phyloP scores from a whole-genome alignment of 2,888 invertebrate genomes.

The Eilema caniola region DNA sequence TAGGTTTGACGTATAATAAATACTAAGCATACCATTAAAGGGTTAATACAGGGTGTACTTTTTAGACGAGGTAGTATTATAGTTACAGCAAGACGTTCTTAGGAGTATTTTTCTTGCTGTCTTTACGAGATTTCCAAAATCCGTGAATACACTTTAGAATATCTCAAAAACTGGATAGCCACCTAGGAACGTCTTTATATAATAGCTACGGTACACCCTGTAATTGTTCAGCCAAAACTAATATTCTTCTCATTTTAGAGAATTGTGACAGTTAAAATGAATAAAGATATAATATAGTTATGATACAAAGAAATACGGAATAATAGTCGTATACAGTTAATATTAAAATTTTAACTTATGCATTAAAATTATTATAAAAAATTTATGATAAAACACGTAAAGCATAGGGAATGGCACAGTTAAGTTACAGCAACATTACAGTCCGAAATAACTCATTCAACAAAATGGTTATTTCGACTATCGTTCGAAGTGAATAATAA shows the following conservation, averaged over 20 bases:
- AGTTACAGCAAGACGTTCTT: too few relatives aligned
- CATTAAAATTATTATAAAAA: constrained; percentile 3
- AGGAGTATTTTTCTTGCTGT: too few relatives aligned
- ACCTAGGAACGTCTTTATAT: too few relatives aligned
- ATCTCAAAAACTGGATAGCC: too few relatives aligned
- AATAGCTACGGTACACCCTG: too few relatives aligned
- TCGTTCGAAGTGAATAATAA: constrained; percentile 35
- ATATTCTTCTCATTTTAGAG: too few relatives aligned
- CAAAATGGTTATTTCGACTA: constrained; percentile 28
- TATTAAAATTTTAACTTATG: neutral
- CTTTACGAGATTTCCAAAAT: too few relatives aligned
- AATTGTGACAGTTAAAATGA: neutral
- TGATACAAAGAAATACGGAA: neutral
- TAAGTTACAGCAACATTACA: constrained; percentile 35
- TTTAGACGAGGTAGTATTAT: too few relatives aligned
- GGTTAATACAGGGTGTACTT: too few relatives aligned
- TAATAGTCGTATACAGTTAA: constrained; percentile 8
- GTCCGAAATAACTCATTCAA: constrained; percentile 25
- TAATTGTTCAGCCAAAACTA: too few relatives aligned
- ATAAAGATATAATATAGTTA: neutral
- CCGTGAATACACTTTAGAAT: too few relatives aligned
- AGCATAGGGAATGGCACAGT: constrained; percentile 53
- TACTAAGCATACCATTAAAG: neutral
- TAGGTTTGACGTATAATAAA: constrained; percentile 22
- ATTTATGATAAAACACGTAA: constrained; percentile 34